Evolutionary conservation across 1,140 invertebrate genomes (phyloP).

Genomic region (Sipha flava): DNA sequence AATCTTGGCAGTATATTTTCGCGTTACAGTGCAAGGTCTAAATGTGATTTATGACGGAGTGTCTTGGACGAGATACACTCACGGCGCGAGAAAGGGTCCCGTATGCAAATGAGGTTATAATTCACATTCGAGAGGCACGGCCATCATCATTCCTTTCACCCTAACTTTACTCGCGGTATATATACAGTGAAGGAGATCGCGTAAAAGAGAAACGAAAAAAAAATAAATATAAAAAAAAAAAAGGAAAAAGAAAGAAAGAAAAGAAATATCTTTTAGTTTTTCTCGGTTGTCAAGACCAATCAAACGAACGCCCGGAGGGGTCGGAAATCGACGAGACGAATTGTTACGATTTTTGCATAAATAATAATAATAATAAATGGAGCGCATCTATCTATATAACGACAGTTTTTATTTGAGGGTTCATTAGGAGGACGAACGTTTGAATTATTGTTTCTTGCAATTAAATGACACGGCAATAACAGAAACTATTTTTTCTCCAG

Average conservation of each 20-base stretch:
- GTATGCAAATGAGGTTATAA: constrained; percentile 33
- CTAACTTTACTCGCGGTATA: not conserved
- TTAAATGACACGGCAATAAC: constrained; percentile 30
- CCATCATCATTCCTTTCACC: not conserved
- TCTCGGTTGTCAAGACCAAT: constrained; percentile 31
- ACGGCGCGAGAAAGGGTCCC: constrained; percentile 21
- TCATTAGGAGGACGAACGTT: constrained; percentile 21
- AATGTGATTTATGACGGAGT: constrained; percentile 30
- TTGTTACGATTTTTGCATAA: constrained; percentile 27
- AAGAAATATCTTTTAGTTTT: constrained; percentile 28
- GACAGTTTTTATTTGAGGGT: constrained; percentile 26
- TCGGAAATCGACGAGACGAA: constrained; percentile 22
- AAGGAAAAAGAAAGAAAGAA: not conserved
- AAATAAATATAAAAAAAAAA: not conserved
- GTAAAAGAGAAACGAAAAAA: not conserved
- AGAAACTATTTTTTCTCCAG: constrained; percentile 15
- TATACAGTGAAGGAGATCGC: too few relatives aligned
- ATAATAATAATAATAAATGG: constrained; percentile 21
- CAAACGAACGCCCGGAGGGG: constrained; percentile 15
- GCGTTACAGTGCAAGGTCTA: constrained; percentile 17
- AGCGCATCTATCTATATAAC: not conserved
- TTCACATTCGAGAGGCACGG: constrained; percentile 27
- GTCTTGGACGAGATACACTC: constrained; percentile 32
- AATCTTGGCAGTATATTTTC: constrained; percentile 18
- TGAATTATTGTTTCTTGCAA: constrained; percentile 30